Evolutionary conservation across 2,888 invertebrate species (phyloP).

Genomic region (Standfussiana lucernea): DNA sequence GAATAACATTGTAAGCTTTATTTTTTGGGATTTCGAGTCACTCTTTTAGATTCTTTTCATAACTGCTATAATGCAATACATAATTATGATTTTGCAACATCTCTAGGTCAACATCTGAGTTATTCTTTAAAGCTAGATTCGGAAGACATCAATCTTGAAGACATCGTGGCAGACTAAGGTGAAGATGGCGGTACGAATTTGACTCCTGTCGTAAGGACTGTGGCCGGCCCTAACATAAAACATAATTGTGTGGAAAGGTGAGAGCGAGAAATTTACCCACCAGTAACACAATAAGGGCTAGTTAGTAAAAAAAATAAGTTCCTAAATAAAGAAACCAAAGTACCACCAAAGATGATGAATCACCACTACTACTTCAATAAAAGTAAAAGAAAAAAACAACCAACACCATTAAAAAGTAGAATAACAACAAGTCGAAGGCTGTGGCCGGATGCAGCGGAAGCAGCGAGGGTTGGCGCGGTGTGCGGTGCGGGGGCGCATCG

Average conservation of each 20-base stretch:
- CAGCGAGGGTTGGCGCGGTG: constrained; percentile 66
- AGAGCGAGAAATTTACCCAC: background rate
- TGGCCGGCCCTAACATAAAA: background rate
- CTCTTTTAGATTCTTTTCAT: background rate
- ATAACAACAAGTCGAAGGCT: constrained; percentile 65
- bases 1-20: background rate
- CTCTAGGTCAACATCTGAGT: background rate
- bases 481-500: constrained; percentile 45
- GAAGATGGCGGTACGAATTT: background rate
- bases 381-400: constrained; percentile 29
- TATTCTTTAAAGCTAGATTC: background rate
- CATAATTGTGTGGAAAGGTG: background rate
- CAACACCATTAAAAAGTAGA: constrained; percentile 57
- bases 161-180: background rate
- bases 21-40: background rate
- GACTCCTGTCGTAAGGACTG: background rate
- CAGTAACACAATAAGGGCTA: background rate
- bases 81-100: background rate
- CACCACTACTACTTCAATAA: constrained; percentile 14
- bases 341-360: constrained; percentile 25
- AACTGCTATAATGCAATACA: background rate
- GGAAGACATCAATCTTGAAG: background rate
- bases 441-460: constrained; percentile 80
- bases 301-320: background rate
- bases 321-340: background rate